phyloP scores from a whole-genome alignment of 2,888 invertebrate species.

The Clusia tigrina region DNA sequence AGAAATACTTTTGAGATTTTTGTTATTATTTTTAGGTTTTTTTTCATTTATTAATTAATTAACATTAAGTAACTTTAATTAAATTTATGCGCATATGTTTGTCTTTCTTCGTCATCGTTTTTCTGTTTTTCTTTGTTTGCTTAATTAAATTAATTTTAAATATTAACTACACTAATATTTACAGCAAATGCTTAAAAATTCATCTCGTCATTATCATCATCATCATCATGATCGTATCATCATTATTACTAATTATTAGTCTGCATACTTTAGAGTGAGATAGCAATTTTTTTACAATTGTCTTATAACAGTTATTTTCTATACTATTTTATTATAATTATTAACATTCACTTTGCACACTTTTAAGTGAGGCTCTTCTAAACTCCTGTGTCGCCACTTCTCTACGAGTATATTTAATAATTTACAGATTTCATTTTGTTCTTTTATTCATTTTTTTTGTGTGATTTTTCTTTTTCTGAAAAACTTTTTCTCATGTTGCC shows the following conservation, averaged over 20 bases:
- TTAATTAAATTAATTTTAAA: neutral
- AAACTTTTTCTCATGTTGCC: neutral
- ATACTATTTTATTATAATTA: neutral
- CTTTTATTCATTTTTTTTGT: too few species aligned
- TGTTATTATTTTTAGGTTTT: too few species aligned
- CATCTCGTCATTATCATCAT: too few species aligned
- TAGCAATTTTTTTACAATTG: neutral
- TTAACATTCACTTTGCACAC: neutral
- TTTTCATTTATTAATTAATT: neutral
- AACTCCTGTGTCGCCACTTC: neutral
- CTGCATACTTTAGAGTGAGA: neutral
- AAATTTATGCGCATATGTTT: neutral
- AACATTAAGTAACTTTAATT: neutral
- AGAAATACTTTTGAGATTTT: too few species aligned
- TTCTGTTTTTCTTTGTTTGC: neutral
- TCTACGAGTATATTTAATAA: neutral
- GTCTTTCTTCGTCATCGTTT: neutral
- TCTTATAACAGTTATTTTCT: too few species aligned
- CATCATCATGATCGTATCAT: too few species aligned
- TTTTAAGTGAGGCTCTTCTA: neutral
- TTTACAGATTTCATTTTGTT: constrained; percentile 9
- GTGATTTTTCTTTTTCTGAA: too few species aligned
- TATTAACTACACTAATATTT: neutral
- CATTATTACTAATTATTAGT: neutral
- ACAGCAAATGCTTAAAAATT: too few species aligned